Base-by-base conservation (phyloP, 1,140 invertebrate species). In the Listronotus oregonensis region DNA sequence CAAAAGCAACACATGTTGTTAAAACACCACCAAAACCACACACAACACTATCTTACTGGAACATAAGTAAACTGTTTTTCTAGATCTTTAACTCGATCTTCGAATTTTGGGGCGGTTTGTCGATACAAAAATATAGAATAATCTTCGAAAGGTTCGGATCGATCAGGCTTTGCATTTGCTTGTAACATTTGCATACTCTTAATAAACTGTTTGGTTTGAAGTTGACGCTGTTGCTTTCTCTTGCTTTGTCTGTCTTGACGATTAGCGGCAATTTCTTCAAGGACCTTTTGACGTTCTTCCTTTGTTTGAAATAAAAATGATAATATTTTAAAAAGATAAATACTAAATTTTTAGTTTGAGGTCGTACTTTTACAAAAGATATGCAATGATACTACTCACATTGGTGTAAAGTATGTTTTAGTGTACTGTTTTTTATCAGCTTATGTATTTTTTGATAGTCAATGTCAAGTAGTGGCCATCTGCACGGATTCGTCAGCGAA, bases 121-220 rank as follows among this genome's bases (percentile, higher is more conserved):
- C 88, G 82, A 78, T 90, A 91, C 39, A 90, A 79, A 78, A 87
- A 89, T 72, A 91, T 85, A 43, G 86, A 88, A 77, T 89, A 90
- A 80, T 91, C 89, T 77, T 90, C 88, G 73, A 89, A 90, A 32
- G 86, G 84, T 64, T 75, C 77, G 44, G 77, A 77, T 58, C 78
- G 71, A 66, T 85, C 82, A 27, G 83, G 80, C 72, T 83, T 82
- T 51, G 84, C 82, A 73, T 89, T 89, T 12, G 85, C 84, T 77
- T 89, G 86, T 65, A 91, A 79, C 85, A 91, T 89, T 75, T 88
- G 86, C 84, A 91, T 85, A 77, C 89, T 90, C 80, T 90, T 90
- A 73, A 89, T 83, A 78, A 91, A 90, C 62, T 89, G 87, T 71
- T 89, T 86, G 3, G 85, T 89, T 65, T 87, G 85, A 71, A 88